These are phyloP conservation scores for Ephydatia muelleri DNA, from an alignment of 37 sponge, comb jelly and placozoan species.

Conservation along the genomic window DNA sequence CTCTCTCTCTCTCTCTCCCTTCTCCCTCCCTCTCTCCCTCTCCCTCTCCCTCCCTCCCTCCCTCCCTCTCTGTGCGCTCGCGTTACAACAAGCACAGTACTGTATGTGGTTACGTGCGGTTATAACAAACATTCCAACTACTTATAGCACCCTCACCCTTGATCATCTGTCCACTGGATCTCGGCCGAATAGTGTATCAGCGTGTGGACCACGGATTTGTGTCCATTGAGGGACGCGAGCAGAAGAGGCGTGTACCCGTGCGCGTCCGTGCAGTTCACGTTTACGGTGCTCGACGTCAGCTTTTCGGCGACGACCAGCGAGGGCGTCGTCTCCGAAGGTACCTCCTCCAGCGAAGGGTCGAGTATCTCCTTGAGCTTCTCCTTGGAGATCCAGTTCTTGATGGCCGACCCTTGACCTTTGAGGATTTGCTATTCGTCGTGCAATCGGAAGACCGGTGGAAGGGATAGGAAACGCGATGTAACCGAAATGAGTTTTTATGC, in stretches of 20 bases:
- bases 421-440: conserved; percentile 51
- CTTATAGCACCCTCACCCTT: conserved; percentile 82
- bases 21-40: no score
- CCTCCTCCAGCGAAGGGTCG: not conserved
- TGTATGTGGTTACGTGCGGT: no score
- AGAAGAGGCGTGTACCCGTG: conserved; percentile 82
- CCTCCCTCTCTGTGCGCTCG: no score
- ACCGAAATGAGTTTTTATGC: no score
- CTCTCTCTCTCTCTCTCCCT: no score
- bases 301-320: conserved; percentile 14
- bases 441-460: no score
- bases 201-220: conserved; percentile 59
- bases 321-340: not conserved
- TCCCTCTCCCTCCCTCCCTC: no score
- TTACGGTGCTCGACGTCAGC: conserved; percentile 16
- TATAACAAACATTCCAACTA: no score
- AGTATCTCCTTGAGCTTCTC: conserved; percentile 21
- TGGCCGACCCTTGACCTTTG: conserved; percentile 16
- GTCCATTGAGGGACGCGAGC: conserved; percentile 80
- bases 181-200: conserved; percentile 72
- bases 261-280: conserved; percentile 64
- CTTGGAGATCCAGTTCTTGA: conserved; percentile 39
- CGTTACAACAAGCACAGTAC: no score
- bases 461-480: no score
- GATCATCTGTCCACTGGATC: conserved; percentile 41